Evolutionary conservation across 1,140 invertebrate species (phyloP), one percentile per base, ranked within the genome.

Genomic region (Pseudomyrmex gracilis): DNA sequence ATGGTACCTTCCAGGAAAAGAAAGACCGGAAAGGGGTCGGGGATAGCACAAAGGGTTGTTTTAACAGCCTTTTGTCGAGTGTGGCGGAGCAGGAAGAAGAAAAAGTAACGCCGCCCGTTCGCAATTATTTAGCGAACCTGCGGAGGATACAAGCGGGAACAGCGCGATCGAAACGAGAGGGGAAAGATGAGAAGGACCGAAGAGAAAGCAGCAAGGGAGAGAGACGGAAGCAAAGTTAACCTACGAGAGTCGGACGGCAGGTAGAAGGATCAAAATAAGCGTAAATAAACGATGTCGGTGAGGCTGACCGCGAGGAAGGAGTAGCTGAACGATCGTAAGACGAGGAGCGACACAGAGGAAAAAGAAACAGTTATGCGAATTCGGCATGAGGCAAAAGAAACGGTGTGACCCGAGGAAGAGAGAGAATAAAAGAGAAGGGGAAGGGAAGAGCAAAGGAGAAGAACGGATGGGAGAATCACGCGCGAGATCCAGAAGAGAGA

Each of bases 11-110:
- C 43, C 76, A 84, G 63, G 57, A 82, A 82, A 77, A 82, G 82
- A 58, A 53, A 51, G 51, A 63, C 53, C 45, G 71, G 76, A 82
- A 82, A 68, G 67, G 66, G 71, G 73, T 58, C 71, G 71, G 34
- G 58, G 83, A 73, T 76, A 85, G 68, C 63, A 91, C 89, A 92
- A 92, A 91, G 90, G 85, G 87, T 89, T 91, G 91, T 92, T 91
- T 82, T 90, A 92, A 92, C 91, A 91, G 73, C 88, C 90, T 88
- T 91, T 91, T 92, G 90, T 90, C 85, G 85, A 83, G 85, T 83
- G 77, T 77, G 82, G 74, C 73, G 55, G 67, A 77, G 85, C 85
- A 83, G 85, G 84, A 88, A 89, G 84, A 83, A 85, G 86, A 90
- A 88, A 90, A 90, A 86, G 89, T 85, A 91, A 86, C 86, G 82